Evolutionary conservation across 2,113 vertebrate species (phyloP), one percentile per base, ranked within the genome.

Genomic region (Oreochromis spilurus): DNA sequence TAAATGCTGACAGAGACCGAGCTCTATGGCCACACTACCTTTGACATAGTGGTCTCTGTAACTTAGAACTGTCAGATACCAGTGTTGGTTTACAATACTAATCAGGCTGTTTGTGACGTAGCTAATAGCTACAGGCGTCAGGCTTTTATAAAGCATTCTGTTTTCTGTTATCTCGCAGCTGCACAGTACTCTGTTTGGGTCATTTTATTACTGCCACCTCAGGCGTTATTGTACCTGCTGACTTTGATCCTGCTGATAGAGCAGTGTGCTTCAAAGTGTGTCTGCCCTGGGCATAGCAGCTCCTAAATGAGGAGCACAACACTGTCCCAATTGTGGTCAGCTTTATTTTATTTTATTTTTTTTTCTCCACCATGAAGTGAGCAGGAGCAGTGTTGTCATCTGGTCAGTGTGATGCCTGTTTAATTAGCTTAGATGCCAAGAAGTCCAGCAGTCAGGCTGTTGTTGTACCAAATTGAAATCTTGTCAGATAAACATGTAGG

Each of bases 241-340:
- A 90, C 90, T 89, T 88, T 84, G 92, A 91, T 92, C 53, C 67
- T 78, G 72, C 81, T 91, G 88, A 91, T 91, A 90, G 86, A 91
- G 82, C 81, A 79, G 70, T 65, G 45, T 60, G 16, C 70, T 82
- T 83, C 17, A 65, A 72, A 57, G 53, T 62, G 38, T 50, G 83
- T 85, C 60, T 77, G 84, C 86, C 72, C n/a, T 7, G 31, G 79
- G 90, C 87, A 78, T 78, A 75, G 58, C 40, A 17, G 79, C 62
- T 60, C 81, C 54, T 79, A 79, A 89, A 75, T 85, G 84, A 88
- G 81, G 52, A 75, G 78, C n/a, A 65, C 79, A 53, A 50, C 17
- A 7, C 58, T 43, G 31, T 16, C 62, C 34, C 65, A 50, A 11
- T 77, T 50, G 57, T 77, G 50, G 16, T 6, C 14, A 48, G 53